Conservation (phyloP, 2,888 invertebrate genomes). For the Ischnura elegans region DNA sequence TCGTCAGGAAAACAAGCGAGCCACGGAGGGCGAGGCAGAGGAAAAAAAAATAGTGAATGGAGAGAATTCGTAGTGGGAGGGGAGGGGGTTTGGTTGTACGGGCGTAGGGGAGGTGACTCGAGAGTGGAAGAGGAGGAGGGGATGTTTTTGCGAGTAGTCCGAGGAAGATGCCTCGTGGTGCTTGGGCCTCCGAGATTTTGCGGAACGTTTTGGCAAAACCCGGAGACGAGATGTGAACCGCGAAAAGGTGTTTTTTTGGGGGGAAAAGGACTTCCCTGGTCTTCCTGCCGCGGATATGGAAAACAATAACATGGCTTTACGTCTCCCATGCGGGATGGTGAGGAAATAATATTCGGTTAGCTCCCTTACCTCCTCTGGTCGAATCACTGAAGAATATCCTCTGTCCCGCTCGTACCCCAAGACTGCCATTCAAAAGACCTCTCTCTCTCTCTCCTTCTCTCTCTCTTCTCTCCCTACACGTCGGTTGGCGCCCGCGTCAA, state of each 20-base stretch:
- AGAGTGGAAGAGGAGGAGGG: background rate
- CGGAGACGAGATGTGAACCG: background rate
- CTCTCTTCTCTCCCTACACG: background rate
- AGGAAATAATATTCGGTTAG: background rate
- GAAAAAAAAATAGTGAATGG: slow-evolving; percentile 32
- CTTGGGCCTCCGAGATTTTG: background rate
- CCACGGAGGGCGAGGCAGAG: background rate
- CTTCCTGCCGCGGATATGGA: no score
- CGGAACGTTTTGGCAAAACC: background rate
- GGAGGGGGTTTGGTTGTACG: background rate
- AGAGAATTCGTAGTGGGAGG: slow-evolving; percentile 33
- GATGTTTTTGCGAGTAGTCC: background rate
- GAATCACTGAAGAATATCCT: slow-evolving; percentile 50
- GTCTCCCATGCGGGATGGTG: background rate
- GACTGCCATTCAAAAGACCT: slow-evolving; percentile 48
- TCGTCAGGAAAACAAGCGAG: slow-evolving; percentile 9
- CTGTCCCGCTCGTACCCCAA: slow-evolving; percentile 26
- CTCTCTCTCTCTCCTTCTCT: background rate
- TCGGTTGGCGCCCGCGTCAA: slow-evolving; percentile 58
- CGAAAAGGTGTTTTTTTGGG: background rate
- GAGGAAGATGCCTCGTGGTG: background rate
- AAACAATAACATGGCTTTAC: no score
- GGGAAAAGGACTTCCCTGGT: background rate
- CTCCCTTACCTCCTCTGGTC: slow-evolving; percentile 29
- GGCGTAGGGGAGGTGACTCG: background rate